Percentiles rank a stretch among this genome's conserved stretches.
phyloP scores from a whole-genome alignment of 2,888 invertebrate species.

The Crocallis elinguaria region DNA sequence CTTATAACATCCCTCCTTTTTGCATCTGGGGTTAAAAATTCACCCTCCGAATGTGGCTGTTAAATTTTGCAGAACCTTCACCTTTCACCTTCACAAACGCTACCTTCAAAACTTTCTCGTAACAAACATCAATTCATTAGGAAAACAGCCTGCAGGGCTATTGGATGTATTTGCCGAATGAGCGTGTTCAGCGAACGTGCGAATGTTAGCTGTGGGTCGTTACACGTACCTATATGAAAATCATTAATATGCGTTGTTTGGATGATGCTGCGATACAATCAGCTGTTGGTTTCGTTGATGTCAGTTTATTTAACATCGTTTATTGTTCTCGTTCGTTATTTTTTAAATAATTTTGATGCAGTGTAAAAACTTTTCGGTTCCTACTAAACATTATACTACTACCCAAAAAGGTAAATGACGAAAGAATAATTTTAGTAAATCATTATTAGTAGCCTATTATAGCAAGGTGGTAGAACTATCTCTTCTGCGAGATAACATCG shows the following conservation, averaged over 20 bases:
- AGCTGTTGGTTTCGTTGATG: neutral
- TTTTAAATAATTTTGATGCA: no score
- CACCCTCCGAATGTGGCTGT: no score
- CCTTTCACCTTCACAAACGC: neutral
- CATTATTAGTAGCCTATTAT: no score
- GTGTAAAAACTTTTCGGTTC: no score
- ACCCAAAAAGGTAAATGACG: no score
- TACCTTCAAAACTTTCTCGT: neutral
- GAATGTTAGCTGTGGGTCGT: constrained; percentile 3
- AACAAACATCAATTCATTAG: constrained; percentile 4
- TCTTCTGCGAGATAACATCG: no score
- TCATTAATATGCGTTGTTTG: constrained; percentile 13
- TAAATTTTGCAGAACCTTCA: constrained; percentile 64
- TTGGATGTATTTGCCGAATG: constrained; percentile 1
- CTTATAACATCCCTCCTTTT: no score
- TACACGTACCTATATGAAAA: constrained; percentile 9
- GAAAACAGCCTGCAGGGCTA: constrained; percentile 6
- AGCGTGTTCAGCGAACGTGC: constrained; percentile 11
- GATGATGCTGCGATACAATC: constrained; percentile 14
- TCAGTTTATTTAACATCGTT: neutral
- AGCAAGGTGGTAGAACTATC: no score
- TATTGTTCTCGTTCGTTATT: neutral
- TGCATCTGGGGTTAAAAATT: no score
- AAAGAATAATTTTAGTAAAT: no score
- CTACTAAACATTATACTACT: no score